Evolutionary conservation across 1,140 invertebrate species (phyloP), one percentile per base, ranked within the genome.

Genomic region (Drosophila virilis): DNA sequence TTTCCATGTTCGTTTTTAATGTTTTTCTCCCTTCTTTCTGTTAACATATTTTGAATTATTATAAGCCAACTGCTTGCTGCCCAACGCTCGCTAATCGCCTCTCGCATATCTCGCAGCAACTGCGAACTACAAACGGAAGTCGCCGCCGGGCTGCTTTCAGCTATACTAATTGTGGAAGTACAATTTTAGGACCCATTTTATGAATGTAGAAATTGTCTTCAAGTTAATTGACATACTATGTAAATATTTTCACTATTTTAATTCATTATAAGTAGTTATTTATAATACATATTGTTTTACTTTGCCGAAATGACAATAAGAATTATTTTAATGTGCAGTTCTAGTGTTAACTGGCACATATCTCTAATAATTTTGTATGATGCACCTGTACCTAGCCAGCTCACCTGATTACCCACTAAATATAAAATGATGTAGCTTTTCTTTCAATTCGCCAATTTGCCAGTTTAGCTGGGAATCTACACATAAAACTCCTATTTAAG

Each of bases 1-100:
- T 80, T 89, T 88, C 67, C 80, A 84, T 89, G 83, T 88, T 88
- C 60, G 76, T 55, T 77, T 89, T 77, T 77, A 68, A 82, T 68
- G 86, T 74, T 69, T 72, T 76, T 72, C 13, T 50, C 8, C 54
- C 62, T 74, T 73, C 70, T 58, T 54, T 74, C 65, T 57, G 60
- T 43, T 48, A 52, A 81, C 77, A 83, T 83, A 88, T 88, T 83
- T 84, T 51, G 79, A 84, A 88, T 88, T 86, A 86, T 86, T 86
- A 86, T 83, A 77, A 79, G 60, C 70, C 75, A 54, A 70, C 73
- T 55, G 70, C 43, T 43, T 22, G 37, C 42, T 59, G 15, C 7
- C 40, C 8, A 32, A 22, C n/a, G n/a, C 17, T 38, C 22, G 38
- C 65, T 86, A 83, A 88, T 88, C 82, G 68, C 37, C 45, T 38